phyloP scores from a whole-genome alignment of 1,140 invertebrate genomes.

The Danaus melanippus region DNA sequence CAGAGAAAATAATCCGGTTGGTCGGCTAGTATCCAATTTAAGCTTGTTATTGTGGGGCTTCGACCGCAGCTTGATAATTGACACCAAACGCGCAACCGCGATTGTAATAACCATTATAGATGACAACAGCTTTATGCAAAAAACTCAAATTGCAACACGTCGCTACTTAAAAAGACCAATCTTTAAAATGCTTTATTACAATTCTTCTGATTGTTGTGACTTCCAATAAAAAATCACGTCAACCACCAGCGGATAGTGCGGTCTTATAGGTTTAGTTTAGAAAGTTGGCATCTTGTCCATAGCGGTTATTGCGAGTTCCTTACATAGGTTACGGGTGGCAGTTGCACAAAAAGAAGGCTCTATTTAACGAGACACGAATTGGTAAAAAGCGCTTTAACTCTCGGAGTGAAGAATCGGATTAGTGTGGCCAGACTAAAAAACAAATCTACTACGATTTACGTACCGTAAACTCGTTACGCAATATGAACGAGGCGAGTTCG shows the following conservation, averaged over 20 bases:
- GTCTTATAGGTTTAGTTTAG: slow-evolving; percentile 67
- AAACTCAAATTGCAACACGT: slow-evolving; percentile 45
- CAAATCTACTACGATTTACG: slow-evolving; percentile 69
- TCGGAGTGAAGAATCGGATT: slow-evolving; percentile 52
- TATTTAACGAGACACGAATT: slow-evolving; percentile 50
- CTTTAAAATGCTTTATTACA: slow-evolving; percentile 52
- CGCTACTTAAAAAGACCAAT: slow-evolving; percentile 37
- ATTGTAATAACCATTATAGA: slow-evolving; percentile 41
- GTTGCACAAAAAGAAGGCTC: slow-evolving; percentile 56
- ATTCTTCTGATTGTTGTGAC: slow-evolving; percentile 38
- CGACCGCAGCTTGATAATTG: slow-evolving; percentile 57
- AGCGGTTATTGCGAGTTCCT: slow-evolving; percentile 61
- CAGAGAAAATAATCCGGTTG: slow-evolving; percentile 52
- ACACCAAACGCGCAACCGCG: slow-evolving; percentile 52
- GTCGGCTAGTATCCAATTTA: slow-evolving; percentile 61
- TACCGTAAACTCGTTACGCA: slow-evolving; percentile 65
- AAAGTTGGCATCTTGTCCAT: slow-evolving; percentile 68
- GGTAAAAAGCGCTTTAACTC: slow-evolving; percentile 53
- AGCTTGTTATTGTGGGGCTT: slow-evolving; percentile 47
- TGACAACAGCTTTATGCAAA: slow-evolving; percentile 24
- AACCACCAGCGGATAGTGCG: slow-evolving; percentile 51
- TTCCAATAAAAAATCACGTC: slow-evolving; percentile 62
- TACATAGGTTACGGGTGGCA: slow-evolving; percentile 52
- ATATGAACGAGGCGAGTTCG: slow-evolving; percentile 49
- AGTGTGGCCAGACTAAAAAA: slow-evolving; percentile 54